Percentiles rank a stretch among this genome's conserved stretches.
phyloP scores from a whole-genome alignment of 64 coral and sea anemone species.

The Montipora foliosa region DNA sequence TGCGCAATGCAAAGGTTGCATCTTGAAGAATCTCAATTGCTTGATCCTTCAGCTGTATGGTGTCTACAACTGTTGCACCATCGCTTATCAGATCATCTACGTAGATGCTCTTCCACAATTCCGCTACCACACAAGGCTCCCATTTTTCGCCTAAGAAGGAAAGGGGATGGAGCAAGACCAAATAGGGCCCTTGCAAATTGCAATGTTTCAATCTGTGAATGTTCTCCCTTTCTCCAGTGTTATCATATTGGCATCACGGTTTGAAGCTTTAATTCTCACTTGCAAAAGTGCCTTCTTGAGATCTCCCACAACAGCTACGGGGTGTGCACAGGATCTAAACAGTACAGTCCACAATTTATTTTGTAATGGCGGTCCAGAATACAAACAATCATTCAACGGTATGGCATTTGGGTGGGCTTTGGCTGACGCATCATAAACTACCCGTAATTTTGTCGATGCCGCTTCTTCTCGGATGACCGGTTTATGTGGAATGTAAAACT shows the following conservation, averaged over 20 bases:
- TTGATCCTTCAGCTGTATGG: not conserved
- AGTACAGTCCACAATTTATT: not conserved
- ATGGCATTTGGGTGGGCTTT: not conserved
- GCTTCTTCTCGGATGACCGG: no score
- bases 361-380: not conserved
- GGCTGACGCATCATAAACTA: slow-evolving; percentile 1
- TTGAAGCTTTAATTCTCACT: not conserved
- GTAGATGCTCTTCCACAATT: not conserved
- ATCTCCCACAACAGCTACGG: slow-evolving; percentile 4
- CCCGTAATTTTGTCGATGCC: not conserved
- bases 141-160: not conserved
- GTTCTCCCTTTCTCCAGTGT: slow-evolving; percentile 16
- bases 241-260: not conserved
- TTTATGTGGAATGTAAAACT: no score
- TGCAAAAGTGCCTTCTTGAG: not conserved
- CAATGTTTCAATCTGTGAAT: slow-evolving; percentile 17
- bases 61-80: not conserved
- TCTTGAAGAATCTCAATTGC: slow-evolving; percentile 23
- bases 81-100: slow-evolving; percentile 14
- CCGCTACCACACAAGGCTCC: not conserved
- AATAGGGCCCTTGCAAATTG: slow-evolving; percentile 17
- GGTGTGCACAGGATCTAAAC: not conserved
- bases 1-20: slow-evolving; percentile 9
- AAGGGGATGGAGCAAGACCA: slow-evolving; percentile 29
- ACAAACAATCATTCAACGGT: not conserved